Evolutionary conservation across 2,797 vertebrate species (phyloP).

Genomic region (Coregonus ussuriensis): DNA sequence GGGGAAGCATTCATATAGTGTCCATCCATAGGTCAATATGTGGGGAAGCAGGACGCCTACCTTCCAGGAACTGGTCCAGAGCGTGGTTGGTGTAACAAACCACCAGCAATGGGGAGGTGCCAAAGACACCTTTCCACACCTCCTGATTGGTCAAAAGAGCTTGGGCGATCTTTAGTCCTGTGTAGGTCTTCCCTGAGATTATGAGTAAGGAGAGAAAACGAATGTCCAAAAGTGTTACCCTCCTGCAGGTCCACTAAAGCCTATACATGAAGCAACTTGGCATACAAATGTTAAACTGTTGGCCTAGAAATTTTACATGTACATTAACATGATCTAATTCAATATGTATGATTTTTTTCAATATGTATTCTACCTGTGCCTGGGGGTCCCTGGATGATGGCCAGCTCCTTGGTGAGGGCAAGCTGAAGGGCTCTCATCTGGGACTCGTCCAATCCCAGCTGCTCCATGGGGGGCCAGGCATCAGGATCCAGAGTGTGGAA

Average conservation of each 20-base stretch:
- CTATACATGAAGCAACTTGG: too few species aligned
- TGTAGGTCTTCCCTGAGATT: conserved; percentile 87
- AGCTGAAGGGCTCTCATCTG: conserved; percentile 86
- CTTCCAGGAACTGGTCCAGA: conserved; percentile 97
- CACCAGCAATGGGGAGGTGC: conserved; percentile 80
- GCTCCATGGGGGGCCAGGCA: conserved; percentile 83
- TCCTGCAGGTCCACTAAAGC: too few species aligned
- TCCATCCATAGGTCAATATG: not conserved
- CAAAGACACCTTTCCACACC: conserved; percentile 61
- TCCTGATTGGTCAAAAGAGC: conserved; percentile 80
- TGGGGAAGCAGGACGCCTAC: conserved; percentile 62
- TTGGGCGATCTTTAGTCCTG: conserved; percentile 90
- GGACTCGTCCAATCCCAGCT: conserved; percentile 86
- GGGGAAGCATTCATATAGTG: too few species aligned
- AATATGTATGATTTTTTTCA: not conserved
- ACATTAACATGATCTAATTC: too few species aligned
- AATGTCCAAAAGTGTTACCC: not conserved
- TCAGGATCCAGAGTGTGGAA: conserved; percentile 70
- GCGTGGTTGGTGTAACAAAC: conserved; percentile 98
- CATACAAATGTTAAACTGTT: too few species aligned
- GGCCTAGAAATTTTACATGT: too few species aligned
- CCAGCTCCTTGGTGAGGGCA: conserved; percentile 90
- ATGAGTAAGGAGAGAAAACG: not conserved
- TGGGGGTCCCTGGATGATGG: conserved; percentile 94
- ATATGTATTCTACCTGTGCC: conserved; percentile 80